Percentiles rank a stretch among this genome's conserved stretches.
Evolutionary conservation across 1,140 invertebrate species (phyloP).

Genomic region (Trichonephila clavipes): DNA sequence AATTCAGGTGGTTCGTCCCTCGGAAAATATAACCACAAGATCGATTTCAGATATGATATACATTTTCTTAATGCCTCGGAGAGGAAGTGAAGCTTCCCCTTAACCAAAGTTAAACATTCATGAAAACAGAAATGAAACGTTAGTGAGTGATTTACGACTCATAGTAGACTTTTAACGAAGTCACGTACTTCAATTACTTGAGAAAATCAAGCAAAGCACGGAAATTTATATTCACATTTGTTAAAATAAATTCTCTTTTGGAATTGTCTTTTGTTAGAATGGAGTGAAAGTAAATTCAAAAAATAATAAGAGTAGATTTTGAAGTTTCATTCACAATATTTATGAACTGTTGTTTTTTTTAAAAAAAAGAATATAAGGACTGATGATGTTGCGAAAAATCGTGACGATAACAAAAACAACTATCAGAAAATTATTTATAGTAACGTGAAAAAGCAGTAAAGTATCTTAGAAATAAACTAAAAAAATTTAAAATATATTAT

Average conservation of each 20-base stretch:
- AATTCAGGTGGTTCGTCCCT: background rate
- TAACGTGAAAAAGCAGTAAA: background rate
- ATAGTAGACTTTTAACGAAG: background rate
- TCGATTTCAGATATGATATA: background rate
- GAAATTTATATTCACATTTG: background rate
- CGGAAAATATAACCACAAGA: background rate
- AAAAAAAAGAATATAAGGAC: background rate
- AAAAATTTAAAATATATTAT: background rate
- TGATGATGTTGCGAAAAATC: background rate
- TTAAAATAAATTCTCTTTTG: background rate
- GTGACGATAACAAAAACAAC: background rate
- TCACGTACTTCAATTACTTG: background rate
- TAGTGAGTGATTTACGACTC: background rate
- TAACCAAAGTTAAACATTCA: background rate
- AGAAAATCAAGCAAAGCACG: background rate
- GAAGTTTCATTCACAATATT: no score
- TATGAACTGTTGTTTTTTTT: background rate
- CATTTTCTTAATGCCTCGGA: background rate
- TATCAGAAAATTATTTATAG: background rate
- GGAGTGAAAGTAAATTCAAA: background rate
- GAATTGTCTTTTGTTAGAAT: background rate
- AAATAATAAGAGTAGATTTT: background rate
- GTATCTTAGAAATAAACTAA: background rate
- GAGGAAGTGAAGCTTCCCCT: background rate
- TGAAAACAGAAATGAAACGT: conserved; percentile 4